phyloP scores from a whole-genome alignment of 2,113 vertebrate species.

The Antechinus flavipes region DNA sequence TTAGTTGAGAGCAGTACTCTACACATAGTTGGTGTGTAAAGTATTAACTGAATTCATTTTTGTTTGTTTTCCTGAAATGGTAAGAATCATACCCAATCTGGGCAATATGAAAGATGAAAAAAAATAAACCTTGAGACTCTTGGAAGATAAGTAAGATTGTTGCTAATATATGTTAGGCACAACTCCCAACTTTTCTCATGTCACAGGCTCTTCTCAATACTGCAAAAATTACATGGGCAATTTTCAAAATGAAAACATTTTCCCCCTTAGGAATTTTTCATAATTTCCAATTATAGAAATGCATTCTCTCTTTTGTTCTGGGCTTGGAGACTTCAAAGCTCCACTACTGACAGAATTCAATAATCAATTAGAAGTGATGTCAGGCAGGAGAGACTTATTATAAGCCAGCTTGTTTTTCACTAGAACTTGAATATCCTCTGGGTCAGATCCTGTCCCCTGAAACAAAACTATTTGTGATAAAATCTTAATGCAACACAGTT shows the following conservation, averaged over 20 bases:
- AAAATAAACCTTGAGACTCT: background rate
- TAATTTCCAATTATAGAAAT: background rate
- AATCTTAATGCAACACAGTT: background rate
- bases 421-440: background rate
- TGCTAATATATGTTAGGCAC: background rate
- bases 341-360: background rate
- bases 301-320: background rate
- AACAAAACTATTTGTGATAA: background rate
- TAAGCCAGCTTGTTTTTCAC: background rate
- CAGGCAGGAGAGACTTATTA: background rate
- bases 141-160: background rate
- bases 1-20: background rate
- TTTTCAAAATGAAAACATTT: background rate
- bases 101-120: background rate
- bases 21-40: background rate
- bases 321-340: background rate
- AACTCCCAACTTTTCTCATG: background rate
- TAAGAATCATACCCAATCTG: background rate
- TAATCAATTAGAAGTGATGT: background rate
- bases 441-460: background rate
- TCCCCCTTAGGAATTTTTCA: background rate
- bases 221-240: background rate
- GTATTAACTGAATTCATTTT: background rate
- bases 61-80: background rate
- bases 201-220: background rate